Evolutionary conservation across 2,797 vertebrate species (phyloP).

Genomic region (Dicrostonyx torquatus): DNA sequence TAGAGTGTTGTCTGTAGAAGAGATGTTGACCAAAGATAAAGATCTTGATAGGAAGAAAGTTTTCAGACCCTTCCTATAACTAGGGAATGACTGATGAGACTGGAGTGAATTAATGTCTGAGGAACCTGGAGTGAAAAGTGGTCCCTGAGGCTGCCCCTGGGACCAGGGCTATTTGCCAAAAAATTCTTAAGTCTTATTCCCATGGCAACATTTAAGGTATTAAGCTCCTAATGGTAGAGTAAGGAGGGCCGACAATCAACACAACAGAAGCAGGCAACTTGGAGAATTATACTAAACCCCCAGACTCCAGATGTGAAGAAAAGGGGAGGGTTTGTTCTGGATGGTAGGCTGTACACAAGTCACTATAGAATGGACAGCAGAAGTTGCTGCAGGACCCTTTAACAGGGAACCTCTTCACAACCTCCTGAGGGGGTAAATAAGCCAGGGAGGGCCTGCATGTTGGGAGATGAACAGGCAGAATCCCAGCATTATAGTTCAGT

Average conservation of each 20-base stretch:
- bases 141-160: background rate
- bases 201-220: background rate
- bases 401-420: background rate
- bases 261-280: background rate
- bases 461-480: background rate
- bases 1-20: background rate
- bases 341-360: background rate
- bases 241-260: background rate
- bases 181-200: background rate
- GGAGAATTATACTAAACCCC: background rate
- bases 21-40: background rate
- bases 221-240: background rate
- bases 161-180: background rate
- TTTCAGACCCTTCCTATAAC: background rate
- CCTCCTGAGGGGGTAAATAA: constrained; percentile 14
- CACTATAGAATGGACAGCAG: background rate
- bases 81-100: background rate
- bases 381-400: background rate
- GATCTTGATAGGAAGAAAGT: background rate
- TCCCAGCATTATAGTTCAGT: background rate
- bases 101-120: background rate
- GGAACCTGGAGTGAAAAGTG: background rate
- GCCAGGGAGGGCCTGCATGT: background rate
- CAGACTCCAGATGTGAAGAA: background rate
- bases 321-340: background rate